Evolutionary conservation across 2,113 vertebrate genomes (phyloP).

Genomic region (Myodes glareolus): DNA sequence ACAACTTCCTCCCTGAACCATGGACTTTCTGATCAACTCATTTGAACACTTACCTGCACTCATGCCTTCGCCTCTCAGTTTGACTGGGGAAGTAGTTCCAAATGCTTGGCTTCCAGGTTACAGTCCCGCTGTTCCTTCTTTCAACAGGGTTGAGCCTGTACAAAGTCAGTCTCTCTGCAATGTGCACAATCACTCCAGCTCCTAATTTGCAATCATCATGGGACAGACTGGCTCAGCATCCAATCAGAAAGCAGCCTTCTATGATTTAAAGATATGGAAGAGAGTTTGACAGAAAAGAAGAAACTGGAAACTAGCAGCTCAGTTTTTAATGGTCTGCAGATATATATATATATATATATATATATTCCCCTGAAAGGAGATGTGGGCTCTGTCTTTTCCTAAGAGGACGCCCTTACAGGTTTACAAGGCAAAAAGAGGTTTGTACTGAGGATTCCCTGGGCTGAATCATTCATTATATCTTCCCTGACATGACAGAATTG

Average conservation of each 20-base stretch:
- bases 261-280: slow-evolving; percentile 15
- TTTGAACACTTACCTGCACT: not conserved
- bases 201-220: slow-evolving; percentile 43
- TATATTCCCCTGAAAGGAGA: slow-evolving; percentile 31
- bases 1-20: not conserved
- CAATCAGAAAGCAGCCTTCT: slow-evolving; percentile 34
- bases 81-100: slow-evolving; percentile 19
- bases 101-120: slow-evolving; percentile 49
- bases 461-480: slow-evolving; percentile 54
- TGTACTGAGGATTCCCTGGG: slow-evolving; percentile 41
- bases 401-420: slow-evolving; percentile 53
- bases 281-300: slow-evolving; percentile 40
- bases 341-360: no score
- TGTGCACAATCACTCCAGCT: slow-evolving; percentile 56
- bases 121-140: slow-evolving; percentile 33
- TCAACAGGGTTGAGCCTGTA: slow-evolving; percentile 14
- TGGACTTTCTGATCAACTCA: not conserved
- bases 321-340: slow-evolving; percentile 29
- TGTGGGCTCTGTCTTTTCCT: slow-evolving; percentile 17
- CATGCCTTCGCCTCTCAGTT: not conserved
- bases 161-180: not conserved
- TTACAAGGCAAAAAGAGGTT: slow-evolving; percentile 61
- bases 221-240: not conserved
- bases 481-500: not conserved
- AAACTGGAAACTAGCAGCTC: slow-evolving; percentile 11